Percentiles rank a stretch among this genome's conserved stretches.
These are phyloP conservation scores for Bubo bubo DNA, from an alignment of 2,113 vertebrate genomes.

Conservation along the genomic window DNA sequence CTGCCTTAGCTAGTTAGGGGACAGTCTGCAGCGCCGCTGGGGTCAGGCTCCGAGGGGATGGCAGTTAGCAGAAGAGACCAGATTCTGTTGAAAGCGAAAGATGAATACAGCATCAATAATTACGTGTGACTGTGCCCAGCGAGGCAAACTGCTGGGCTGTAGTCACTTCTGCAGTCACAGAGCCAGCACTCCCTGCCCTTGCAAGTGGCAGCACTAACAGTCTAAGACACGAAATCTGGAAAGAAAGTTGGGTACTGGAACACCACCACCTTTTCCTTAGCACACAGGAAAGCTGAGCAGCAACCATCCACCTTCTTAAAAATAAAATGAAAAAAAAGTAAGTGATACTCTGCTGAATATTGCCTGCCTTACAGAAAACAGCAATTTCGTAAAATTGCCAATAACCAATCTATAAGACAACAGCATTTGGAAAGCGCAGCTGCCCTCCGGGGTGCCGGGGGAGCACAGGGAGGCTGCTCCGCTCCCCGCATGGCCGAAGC, in stretches of 20 bases:
- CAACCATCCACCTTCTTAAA: neutral
- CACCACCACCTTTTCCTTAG: neutral
- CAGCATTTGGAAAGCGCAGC: neutral
- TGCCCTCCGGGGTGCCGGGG: neutral
- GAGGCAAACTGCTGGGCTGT: neutral
- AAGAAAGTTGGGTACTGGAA: neutral
- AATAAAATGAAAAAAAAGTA: neutral
- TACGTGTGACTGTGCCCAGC: neutral
- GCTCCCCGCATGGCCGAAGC: rapidly evolving
- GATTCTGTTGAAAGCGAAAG: neutral
- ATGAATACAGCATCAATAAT: neutral
- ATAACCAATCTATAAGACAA: rapidly evolving
- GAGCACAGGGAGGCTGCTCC: neutral
- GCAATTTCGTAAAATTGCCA: neutral
- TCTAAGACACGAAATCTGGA: neutral
- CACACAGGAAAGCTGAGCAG: neutral
- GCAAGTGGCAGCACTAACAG: neutral
- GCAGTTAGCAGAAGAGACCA: neutral
- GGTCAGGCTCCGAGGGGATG: neutral
- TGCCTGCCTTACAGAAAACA: neutral
- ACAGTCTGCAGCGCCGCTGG: rapidly evolving
- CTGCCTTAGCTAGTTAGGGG: neutral
- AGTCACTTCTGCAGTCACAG: neutral
- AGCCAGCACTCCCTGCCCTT: neutral
- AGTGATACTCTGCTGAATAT: neutral